Evolutionary conservation across 2,888 invertebrate genomes (phyloP), one percentile per base, ranked within the genome.

Genomic region (Synergus laeviventris): DNA sequence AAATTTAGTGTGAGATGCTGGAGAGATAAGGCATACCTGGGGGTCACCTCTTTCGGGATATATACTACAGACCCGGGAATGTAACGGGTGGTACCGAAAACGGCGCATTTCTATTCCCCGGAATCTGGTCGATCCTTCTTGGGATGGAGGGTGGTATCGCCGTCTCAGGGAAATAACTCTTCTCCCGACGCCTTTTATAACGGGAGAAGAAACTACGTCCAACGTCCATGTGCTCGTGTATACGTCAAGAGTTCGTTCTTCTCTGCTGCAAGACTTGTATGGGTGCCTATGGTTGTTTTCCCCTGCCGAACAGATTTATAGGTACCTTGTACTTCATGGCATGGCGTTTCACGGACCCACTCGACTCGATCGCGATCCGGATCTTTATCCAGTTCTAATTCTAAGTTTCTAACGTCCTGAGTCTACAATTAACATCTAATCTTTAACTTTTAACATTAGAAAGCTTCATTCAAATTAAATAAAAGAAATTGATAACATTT

Each of bases 11-110:
- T 88, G 86, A 81, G 89, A 89, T 89, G 86, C 82, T 76, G 76
- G 74, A 81, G 80, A 85, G 89, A 89, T 89, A 89, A 89, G 86
- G 31, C 89, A 88, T 89, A 89, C 89, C 89, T 90, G 89, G 88
- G 83, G 88, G 89, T 90, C 90, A 90, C 89, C 89, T 89, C 87
- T 85, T 87, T 87, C 86, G 87, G 89, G 88, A 87, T 89, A 88
- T 88, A 86, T 87, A 86, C 86, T 89, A 87, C 88, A 86, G 87
- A 86, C 86, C 87, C 86, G 81, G 81, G 83, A 84, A 86, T 88
- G 86, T 85, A 86, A 84, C 86, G 86, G 85, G 87, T 87, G 87
- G 82, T 85, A 79, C 78, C 49, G 9, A 54, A 62, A 64, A 49
- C 16, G 36, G 14, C 70, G 64, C 78, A 70, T 78, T 77, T 75